Base-by-base conservation (phyloP, 2,888 invertebrate species). In the Catocala fraxini region DNA sequence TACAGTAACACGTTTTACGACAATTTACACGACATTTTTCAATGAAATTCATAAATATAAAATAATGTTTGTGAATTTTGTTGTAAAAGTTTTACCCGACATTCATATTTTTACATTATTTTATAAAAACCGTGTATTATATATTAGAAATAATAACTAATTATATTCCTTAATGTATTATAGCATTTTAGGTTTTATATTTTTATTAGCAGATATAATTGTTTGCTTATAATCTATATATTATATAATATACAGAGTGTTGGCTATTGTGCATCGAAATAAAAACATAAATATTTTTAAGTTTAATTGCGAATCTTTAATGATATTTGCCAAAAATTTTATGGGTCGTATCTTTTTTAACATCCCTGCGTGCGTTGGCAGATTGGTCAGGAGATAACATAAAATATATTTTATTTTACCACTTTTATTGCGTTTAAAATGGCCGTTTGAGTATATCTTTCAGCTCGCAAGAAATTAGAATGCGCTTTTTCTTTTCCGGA, bases 251-350 rank as follows among this genome's bases (percentile, higher is more conserved):
- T 34, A 15, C 7, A 35, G 25, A 59, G 39, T 59, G 57, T 66
- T 42, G 33, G 47, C 10, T 52, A 47, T 15, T 11, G 33, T 61
- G 56, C 58, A 68, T 64, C 51, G 35, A 51, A 49, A 52, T 60
- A 58, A 55, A 63, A n/a, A n/a, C n/a, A n/a, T 59, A 74, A 65
- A 77, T 69, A 64, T 63, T 65, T 60, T 12, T 54, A 25, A 56
- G 35, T 73, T 80, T 71, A 73, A 79, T 79, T 74, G 65, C 56
- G 63, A 74, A 71, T 42, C 54, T 77, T 81, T 76, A 76, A 73
- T 67, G 75, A 68, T 73, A 70, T 77, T 77, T 77, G 73, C 71
- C 73, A 76, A 77, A 77, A 66, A 63, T 73, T 80, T 84, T 83
- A 81, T 81, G 66, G 75, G 52, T 63, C 72, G 75, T 82, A 77